Evolutionary conservation across 2,888 invertebrate species (phyloP).

Genomic region (Dendrolimus pini): DNA sequence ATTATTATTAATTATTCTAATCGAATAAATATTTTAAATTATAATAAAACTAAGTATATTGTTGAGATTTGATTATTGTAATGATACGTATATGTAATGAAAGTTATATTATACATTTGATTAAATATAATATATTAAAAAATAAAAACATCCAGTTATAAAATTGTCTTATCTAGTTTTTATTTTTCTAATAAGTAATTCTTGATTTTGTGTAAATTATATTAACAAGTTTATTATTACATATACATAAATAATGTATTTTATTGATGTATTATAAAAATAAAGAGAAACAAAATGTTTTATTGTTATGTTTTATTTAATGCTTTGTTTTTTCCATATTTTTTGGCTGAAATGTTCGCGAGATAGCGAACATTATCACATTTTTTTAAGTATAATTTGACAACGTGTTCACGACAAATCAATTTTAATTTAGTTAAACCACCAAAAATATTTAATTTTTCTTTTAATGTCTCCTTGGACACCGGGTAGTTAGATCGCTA

Average conservation of each 20-base stretch:
- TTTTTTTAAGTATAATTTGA: too few relatives aligned
- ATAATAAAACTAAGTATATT: background rate
- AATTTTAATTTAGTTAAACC: too few relatives aligned
- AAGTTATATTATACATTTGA: conserved; percentile 10
- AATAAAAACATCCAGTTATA: conserved; percentile 18
- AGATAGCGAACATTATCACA: too few relatives aligned
- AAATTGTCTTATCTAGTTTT: conserved; percentile 14
- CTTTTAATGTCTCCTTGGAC: too few relatives aligned
- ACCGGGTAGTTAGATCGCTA: too few relatives aligned
- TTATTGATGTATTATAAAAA: conserved; percentile 57
- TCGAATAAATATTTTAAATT: conserved; percentile 8
- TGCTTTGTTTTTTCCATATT: too few relatives aligned
- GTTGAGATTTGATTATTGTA: background rate
- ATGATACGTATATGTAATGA: conserved; percentile 8
- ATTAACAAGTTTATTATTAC: conserved; percentile 40
- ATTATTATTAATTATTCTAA: conserved; percentile 7
- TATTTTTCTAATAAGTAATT: background rate
- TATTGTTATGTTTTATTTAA: background rate
- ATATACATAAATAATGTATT: conserved; percentile 62
- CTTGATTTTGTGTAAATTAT: conserved; percentile 8
- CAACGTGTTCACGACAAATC: too few relatives aligned
- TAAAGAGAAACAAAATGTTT: conserved; percentile 27
- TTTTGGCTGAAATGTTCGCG: too few relatives aligned
- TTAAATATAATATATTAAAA: conserved; percentile 18
- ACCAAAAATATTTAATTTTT: too few relatives aligned